Conservation (phyloP, 2,888 invertebrate genomes). For the Erebia palarica region DNA sequence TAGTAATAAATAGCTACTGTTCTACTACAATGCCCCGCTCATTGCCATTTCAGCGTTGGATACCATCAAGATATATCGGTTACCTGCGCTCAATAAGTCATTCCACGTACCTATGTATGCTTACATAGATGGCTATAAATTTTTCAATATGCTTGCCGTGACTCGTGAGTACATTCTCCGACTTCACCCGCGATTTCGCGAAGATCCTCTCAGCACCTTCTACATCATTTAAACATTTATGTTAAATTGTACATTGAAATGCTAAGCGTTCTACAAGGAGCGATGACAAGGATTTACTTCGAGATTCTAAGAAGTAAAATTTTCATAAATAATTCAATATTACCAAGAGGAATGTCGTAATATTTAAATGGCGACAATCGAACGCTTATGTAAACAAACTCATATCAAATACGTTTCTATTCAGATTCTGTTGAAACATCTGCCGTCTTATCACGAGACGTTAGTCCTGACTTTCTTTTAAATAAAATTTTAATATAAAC, state of each 20-base stretch:
- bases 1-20: no score
- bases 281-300: conserved; percentile 18
- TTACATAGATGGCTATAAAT: no score
- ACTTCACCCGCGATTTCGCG: background rate
- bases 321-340: conserved; percentile 32
- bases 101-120: no score
- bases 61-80: no score
- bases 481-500: background rate
- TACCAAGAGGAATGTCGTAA: background rate
- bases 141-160: no score
- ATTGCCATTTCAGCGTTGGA: no score
- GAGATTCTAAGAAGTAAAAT: conserved; percentile 29
- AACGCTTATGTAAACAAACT: background rate
- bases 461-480: background rate
- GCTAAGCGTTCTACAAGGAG: conserved; percentile 32
- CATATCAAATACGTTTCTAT: background rate
- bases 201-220: conserved; percentile 13
- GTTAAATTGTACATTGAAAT: conserved; percentile 38
- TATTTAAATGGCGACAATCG: background rate
- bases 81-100: no score
- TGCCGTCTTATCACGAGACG: background rate
- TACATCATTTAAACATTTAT: conserved; percentile 40
- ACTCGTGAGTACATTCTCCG: background rate
- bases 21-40: no score
- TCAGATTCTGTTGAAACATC: background rate